Evolutionary conservation across 2,888 invertebrate species (phyloP).

Genomic region (Tridacna crocea): DNA sequence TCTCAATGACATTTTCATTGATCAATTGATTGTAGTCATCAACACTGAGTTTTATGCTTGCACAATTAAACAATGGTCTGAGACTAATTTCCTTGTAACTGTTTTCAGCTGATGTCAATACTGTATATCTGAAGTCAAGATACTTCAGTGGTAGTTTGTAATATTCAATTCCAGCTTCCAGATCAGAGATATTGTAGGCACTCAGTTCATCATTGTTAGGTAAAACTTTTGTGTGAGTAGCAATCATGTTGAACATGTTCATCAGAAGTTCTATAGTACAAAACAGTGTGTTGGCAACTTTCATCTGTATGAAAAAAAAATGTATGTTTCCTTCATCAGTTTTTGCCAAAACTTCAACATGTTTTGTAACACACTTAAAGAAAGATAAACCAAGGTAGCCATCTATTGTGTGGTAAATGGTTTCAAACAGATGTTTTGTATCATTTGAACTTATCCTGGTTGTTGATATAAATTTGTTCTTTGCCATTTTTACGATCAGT

Average conservation of each 20-base stretch:
- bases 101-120: not conserved
- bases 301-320: conserved; percentile 5
- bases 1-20: not conserved
- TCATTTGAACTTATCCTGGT: not conserved
- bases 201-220: not conserved
- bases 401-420: not conserved
- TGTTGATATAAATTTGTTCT: not conserved
- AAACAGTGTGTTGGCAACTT: conserved; percentile 28
- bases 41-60: conserved; percentile 21
- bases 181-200: not conserved
- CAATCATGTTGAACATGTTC: conserved; percentile 19
- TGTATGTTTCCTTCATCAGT: not conserved
- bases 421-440: not conserved
- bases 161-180: conserved; percentile 4
- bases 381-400: not conserved
- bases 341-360: conserved; percentile 7
- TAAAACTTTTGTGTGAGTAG: not conserved
- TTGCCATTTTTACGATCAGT: not conserved
- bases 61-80: conserved; percentile 28
- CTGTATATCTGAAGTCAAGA: not conserved
- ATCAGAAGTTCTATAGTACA: conserved; percentile 29
- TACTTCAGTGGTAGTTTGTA: not conserved
- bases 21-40: conserved; percentile 28
- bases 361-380: conserved; percentile 1
- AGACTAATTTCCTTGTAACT: not conserved